Base-by-base conservation (phyloP, 2,888 invertebrate species). In the Nomada hirtipes region DNA sequence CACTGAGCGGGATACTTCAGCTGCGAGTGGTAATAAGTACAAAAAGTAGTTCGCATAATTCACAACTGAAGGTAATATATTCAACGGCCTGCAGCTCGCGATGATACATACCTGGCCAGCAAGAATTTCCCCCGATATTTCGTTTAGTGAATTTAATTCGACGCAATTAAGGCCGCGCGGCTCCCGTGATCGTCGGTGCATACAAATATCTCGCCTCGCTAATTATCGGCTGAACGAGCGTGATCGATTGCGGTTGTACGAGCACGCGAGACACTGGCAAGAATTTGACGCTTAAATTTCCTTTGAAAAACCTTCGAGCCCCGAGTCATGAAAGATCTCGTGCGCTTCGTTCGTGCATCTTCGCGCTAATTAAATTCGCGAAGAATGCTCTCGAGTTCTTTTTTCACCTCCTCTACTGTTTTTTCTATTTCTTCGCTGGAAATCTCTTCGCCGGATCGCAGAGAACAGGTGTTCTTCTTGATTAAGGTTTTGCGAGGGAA, bases 311-410 rank as follows among this genome's bases (percentile, higher is more conserved):
- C 2, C 9, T 7, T 18, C 15, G 44, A 23, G 57, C 13, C n/a
- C 2, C 18, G 20, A 13, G 23, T 18, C 2, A 13, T 2, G 44
- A 4, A 55, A 36, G 53, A 9, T 52, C 0, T 50, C 75, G 52
- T 26, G 63, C 55, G 18, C 50, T 2, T 18, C 20, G 1, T 3
- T 23, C 42, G 50, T 64, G 57, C 59, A 73, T 44, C 73, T 65
- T 77, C 59, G 74, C 53, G 26, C 36, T 75, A 68, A 78, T 78
- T 78, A 78, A 68, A 78, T 78, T 44, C 47, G n/a, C 67, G n/a
- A 55, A 61, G 60, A 75, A 78, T 78, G 53, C 61, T 10, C 42
- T 13, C 55, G 2, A 20, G 4, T 13, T 13, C 20, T 59, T 55
- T 68, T n/a, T 47, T 4, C 15, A 4, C 2, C 15, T 9, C 44